A percentile compares a stretch with the other conserved stretches of the same genome.
Evolutionary conservation across 35 echinoderm and acorn worm genomes (phyloP).

Genomic region (Acanthaster planci): DNA sequence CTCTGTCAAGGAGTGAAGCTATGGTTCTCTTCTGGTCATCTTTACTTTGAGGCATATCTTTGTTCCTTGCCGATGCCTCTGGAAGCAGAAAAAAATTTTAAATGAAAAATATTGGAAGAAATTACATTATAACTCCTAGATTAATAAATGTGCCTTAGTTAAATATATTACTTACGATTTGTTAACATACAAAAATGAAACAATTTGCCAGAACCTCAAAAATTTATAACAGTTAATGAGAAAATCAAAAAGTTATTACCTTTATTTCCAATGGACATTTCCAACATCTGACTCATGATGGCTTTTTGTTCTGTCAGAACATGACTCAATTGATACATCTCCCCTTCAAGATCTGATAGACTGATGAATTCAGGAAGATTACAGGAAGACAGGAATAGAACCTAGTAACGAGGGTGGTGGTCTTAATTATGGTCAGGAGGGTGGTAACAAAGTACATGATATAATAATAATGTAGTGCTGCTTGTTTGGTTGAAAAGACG

Average conservation of each 20-base stretch:
- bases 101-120: too few relatives aligned
- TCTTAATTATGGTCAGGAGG: too few relatives aligned
- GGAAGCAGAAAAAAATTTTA: neutral
- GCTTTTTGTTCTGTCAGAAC: constrained; percentile 95
- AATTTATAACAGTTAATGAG: too few relatives aligned
- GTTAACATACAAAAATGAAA: too few relatives aligned
- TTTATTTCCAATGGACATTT: constrained; percentile 92
- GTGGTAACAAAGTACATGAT: too few relatives aligned
- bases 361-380: constrained; percentile 11
- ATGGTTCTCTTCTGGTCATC: constrained; percentile 91
- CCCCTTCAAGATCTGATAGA: constrained; percentile 88
- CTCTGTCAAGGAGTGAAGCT: constrained; percentile 83
- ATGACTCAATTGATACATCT: constrained; percentile 99
- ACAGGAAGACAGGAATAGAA: neutral
- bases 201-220: too few relatives aligned
- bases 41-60: constrained; percentile 57
- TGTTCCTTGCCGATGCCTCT: constrained; percentile 80
- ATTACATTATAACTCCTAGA: too few relatives aligned
- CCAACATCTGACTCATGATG: constrained; percentile 88
- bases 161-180: too few relatives aligned
- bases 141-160: too few relatives aligned
- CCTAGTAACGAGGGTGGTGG: too few relatives aligned
- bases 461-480: too few relatives aligned
- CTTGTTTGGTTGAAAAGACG: too few relatives aligned
- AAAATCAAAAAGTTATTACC: constrained; percentile 37